Evolutionary conservation across 2,888 invertebrate genomes (phyloP).

Genomic region (Idaea dimidiata): DNA sequence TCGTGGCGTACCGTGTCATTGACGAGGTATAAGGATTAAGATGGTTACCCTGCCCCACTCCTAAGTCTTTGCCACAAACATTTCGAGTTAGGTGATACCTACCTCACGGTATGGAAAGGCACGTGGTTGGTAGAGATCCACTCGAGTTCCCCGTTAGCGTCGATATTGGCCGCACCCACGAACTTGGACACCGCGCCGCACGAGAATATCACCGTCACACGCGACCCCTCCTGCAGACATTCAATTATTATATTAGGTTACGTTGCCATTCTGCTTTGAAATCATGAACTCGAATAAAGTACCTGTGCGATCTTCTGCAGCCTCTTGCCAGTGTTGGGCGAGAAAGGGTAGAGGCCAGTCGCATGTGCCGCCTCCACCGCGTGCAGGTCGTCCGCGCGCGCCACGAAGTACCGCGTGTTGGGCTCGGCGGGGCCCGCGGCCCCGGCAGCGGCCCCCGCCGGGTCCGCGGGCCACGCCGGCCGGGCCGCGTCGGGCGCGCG

Average conservation of each 20-base stretch:
- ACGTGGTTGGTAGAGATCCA: constrained; percentile 60
- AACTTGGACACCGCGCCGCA: constrained; percentile 59
- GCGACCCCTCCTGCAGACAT: constrained; percentile 53
- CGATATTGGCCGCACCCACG: constrained; percentile 55
- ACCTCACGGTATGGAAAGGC: constrained; percentile 63
- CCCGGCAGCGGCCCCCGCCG: constrained; percentile 47
- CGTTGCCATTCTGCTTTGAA: too few relatives aligned
- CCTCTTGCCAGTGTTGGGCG: constrained; percentile 82
- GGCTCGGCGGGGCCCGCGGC: constrained; percentile 50
- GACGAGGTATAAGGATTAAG: too few relatives aligned
- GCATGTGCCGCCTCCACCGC: constrained; percentile 79
- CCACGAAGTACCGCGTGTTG: constrained; percentile 79
- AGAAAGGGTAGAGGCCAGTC: constrained; percentile 80
- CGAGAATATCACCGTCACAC: constrained; percentile 61
- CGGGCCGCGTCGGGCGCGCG: constrained; percentile 88
- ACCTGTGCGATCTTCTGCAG: constrained; percentile 55
- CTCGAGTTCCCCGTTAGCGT: constrained; percentile 43
- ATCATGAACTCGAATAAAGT: too few relatives aligned
- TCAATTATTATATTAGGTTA: too few relatives aligned
- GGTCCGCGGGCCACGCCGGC: constrained; percentile 83
- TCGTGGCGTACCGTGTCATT: too few relatives aligned
- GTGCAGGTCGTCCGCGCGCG: constrained; percentile 80
- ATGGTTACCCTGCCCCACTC: too few relatives aligned
- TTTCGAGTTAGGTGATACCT: constrained; percentile 17
- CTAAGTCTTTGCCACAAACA: background rate